These are phyloP conservation scores for Carcharodon carcharias DNA, from an alignment of 2,797 vertebrate species.

Conservation along the genomic window DNA sequence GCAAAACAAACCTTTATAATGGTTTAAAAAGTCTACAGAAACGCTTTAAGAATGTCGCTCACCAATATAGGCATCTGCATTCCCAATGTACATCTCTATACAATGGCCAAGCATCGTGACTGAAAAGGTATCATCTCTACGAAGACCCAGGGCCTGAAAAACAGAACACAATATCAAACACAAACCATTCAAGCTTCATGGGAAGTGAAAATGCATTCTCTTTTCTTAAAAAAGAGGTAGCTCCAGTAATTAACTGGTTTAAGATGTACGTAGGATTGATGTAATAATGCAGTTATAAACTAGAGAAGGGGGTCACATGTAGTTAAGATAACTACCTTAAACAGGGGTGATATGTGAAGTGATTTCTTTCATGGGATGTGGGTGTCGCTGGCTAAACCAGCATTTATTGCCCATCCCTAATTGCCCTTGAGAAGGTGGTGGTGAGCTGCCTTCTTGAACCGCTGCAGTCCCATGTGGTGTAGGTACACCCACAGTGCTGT, in stretches of 20 bases:
- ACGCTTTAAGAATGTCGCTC: slow-evolving; percentile 44
- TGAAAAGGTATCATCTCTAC: slow-evolving; percentile 95
- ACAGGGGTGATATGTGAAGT: neutral
- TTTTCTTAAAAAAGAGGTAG: neutral
- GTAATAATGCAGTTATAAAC: neutral
- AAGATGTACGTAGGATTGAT: neutral
- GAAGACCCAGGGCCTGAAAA: slow-evolving; percentile 85
- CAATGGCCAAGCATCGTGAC: slow-evolving; percentile 98
- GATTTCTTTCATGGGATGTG: too few relatives aligned
- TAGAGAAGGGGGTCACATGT: neutral
- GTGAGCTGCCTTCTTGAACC: too few relatives aligned
- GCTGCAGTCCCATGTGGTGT: too few relatives aligned
- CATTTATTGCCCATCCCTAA: too few relatives aligned
- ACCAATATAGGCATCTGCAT: slow-evolving; percentile 96
- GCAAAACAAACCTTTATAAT: neutral
- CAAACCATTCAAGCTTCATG: neutral
- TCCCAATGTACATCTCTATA: slow-evolving; percentile 98
- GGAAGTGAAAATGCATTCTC: neutral
- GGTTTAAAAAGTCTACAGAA: neutral
- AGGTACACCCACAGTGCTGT: too few relatives aligned
- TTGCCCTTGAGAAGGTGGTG: too few relatives aligned
- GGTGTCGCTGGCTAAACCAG: too few relatives aligned
- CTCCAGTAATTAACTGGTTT: neutral
- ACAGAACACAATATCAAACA: neutral
- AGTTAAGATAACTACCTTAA: neutral